Conservation (phyloP, 2,113 vertebrate genomes). For the Menidia beryllina region DNA sequence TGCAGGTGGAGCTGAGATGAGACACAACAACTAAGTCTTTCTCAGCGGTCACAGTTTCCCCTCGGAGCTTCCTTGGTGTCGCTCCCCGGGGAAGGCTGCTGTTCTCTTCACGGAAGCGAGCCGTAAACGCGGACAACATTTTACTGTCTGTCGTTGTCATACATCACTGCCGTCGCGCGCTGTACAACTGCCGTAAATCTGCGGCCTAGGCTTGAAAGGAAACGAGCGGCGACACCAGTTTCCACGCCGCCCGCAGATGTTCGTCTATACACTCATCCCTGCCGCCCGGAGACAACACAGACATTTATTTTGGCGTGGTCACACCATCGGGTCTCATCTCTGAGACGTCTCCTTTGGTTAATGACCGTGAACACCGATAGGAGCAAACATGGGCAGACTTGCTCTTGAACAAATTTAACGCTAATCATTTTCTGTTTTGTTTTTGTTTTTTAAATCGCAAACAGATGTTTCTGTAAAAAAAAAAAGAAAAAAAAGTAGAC, state of each 20-base stretch:
- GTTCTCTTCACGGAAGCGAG: slow-evolving; percentile 27
- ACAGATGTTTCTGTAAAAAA: too few relatives aligned
- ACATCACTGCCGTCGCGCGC: slow-evolving; percentile 42
- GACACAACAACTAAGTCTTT: slow-evolving; percentile 14
- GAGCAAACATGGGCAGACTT: neutral
- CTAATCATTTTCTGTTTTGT: neutral
- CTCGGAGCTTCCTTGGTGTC: neutral
- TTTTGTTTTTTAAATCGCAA: neutral
- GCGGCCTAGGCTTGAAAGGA: slow-evolving; percentile 32
- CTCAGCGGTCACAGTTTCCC: neutral
- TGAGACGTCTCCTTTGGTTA: neutral
- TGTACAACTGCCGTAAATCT: slow-evolving; percentile 63
- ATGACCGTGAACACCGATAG: neutral
- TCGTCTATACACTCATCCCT: slow-evolving; percentile 20
- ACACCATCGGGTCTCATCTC: neutral
- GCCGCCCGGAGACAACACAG: neutral
- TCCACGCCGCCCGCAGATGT: slow-evolving; percentile 42
- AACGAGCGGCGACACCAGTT: slow-evolving; percentile 44
- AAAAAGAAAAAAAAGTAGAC: too few relatives aligned
- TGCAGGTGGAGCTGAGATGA: neutral
- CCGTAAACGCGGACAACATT: slow-evolving; percentile 54
- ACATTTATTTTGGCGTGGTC: neutral
- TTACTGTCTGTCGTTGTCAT: slow-evolving; percentile 32
- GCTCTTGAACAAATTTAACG: neutral
- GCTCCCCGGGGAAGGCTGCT: slow-evolving; percentile 12